These are phyloP conservation scores for Macrocentrus cingulum DNA, from an alignment of 1,140 invertebrate genomes.

Conservation along the genomic window DNA sequence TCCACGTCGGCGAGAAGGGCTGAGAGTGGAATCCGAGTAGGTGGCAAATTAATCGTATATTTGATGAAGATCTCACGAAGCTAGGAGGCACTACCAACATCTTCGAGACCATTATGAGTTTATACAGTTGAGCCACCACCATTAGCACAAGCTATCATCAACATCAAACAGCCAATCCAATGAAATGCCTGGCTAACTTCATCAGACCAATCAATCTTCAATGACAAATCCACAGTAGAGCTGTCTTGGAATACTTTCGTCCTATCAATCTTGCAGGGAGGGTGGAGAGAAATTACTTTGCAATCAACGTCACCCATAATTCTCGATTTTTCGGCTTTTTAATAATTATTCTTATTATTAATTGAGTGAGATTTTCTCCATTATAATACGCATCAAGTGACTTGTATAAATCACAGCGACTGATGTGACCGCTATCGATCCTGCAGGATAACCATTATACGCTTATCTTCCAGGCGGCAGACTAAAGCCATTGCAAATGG, in stretches of 20 bases:
- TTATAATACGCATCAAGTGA: too few species aligned
- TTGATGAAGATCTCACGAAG: constrained; percentile 12
- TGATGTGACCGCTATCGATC: constrained; percentile 3
- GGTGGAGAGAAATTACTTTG: too few species aligned
- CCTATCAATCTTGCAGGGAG: constrained; percentile 17
- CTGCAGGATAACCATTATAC: constrained; percentile 24
- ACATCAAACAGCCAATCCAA: constrained; percentile 1
- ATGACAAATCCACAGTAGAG: constrained; percentile 1
- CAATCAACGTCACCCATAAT: neutral
- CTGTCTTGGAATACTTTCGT: neutral
- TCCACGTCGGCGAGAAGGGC: neutral
- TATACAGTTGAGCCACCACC: neutral
- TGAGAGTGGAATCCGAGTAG: constrained; percentile 8
- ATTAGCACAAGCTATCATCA: neutral
- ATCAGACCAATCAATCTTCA: constrained; percentile 7
- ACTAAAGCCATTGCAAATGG: constrained; percentile 9
- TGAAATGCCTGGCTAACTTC: neutral
- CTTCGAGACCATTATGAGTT: constrained; percentile 5
- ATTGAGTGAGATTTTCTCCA: too few species aligned
- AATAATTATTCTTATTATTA: too few species aligned
- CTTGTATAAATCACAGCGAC: too few species aligned
- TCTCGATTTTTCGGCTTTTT: too few species aligned
- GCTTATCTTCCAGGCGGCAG: constrained; percentile 22
- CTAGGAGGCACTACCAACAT: constrained; percentile 7
- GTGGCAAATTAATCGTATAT: constrained; percentile 19